Base-by-base conservation (phyloP, 2,888 invertebrate genomes). In the Uropetala carovei region DNA sequence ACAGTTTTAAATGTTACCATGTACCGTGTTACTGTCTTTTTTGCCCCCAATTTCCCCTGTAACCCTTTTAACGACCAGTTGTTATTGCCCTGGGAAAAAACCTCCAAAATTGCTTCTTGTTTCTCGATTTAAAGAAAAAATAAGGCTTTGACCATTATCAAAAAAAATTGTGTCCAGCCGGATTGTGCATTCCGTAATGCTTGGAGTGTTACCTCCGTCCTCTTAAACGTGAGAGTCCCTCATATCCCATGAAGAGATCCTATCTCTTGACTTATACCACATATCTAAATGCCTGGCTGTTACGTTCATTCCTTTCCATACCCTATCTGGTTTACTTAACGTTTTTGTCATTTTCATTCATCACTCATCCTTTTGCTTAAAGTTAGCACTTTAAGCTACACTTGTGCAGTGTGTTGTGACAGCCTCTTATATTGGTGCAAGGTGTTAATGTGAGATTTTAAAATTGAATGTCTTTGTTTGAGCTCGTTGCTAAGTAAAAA, bases 141-240 rank as follows among this genome's bases (percentile, higher is more conserved):
- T 60, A 89, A 64, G 89, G 89, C 89, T 89, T 89, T 89, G 89
- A 89, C 89, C 89, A 43, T 64, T 22, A 89, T 64, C 68, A 68
- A 89, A 89, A 64, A 82, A 64, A 82, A 82, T 60, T 43, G 89
- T 43, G 64, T 89, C 89, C 89, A 89, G 89, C 64, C 56, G 89
- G 68, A 89, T 89, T 30, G 64, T 60, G 89, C 89, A 89, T 89
- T 89, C 89, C 89, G 64, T 59, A 27, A 89, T 64, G 89, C 89
- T 89, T 89, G 89, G 89, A 89, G 89, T 89, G 89, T 89, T 30
- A 89, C 64, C 89, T 89, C 89, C 89, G 89, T 89, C 89, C 89
- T 89, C 83, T 60, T 89, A 30, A 89, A 89, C 60, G 83, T 83
- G 59, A 89, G 89, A 89, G 3, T 60, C 64, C 89, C 89, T 43